Conservation (phyloP, 2,113 vertebrate genomes). For the Ceratotherium simum region DNA sequence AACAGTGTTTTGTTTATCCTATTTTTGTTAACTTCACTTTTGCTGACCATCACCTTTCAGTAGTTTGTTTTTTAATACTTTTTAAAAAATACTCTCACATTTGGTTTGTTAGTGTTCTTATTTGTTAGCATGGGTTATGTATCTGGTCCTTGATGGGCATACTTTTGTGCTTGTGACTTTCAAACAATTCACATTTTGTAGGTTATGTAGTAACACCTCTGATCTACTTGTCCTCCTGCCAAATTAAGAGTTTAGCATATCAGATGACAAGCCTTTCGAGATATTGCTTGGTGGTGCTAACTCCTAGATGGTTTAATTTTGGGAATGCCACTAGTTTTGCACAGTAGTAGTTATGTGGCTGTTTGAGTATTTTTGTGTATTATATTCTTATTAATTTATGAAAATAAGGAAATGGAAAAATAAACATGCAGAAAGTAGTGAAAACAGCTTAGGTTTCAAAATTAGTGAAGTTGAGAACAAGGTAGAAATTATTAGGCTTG, state of each 20-base stretch:
- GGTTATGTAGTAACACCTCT: background rate
- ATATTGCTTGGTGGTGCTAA: background rate
- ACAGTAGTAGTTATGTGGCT: background rate
- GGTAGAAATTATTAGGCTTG: background rate
- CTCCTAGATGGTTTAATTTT: background rate
- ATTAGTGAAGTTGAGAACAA: constrained; percentile 14
- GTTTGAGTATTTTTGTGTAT: background rate
- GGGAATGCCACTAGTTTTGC: background rate
- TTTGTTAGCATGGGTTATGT: background rate
- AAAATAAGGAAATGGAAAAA: constrained; percentile 32
- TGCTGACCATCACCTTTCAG: background rate
- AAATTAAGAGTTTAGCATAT: background rate
- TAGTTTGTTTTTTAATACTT: constrained; percentile 13
- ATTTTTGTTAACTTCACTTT: background rate
- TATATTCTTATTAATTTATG: constrained; percentile 9
- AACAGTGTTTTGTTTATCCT: background rate
- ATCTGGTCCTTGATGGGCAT: background rate
- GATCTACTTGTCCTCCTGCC: background rate
- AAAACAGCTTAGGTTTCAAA: background rate
- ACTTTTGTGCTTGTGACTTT: constrained; percentile 37
- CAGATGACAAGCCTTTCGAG: background rate
- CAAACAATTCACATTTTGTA: background rate
- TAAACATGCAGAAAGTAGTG: background rate
- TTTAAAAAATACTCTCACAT: background rate
- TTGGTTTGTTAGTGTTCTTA: constrained; percentile 39